phyloP scores from a whole-genome alignment of 2,888 invertebrate genomes.

The Hirtodrosophila histrioides region DNA sequence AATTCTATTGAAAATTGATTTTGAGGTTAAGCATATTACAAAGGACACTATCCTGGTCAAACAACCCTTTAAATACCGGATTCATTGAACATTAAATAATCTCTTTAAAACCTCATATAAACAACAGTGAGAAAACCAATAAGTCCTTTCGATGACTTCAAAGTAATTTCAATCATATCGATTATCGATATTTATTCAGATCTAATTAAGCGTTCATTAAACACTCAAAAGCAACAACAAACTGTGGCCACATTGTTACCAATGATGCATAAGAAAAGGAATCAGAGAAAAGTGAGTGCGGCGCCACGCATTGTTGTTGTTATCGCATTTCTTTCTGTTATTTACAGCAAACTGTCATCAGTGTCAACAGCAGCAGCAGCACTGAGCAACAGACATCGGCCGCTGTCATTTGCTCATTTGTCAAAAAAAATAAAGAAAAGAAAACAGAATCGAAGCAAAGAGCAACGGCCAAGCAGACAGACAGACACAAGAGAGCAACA shows the following conservation, averaged over 20 bases:
- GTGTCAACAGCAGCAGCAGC: slow-evolving; percentile 49
- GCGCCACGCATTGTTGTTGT: slow-evolving; percentile 23
- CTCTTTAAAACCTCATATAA: too few species aligned
- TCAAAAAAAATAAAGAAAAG: slow-evolving; percentile 43
- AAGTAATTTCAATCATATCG: too few species aligned
- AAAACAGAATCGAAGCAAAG: slow-evolving; percentile 23
- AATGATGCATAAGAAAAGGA: slow-evolving; percentile 20
- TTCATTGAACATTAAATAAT: too few species aligned
- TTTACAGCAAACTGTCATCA: slow-evolving; percentile 59
- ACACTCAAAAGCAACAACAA: slow-evolving; percentile 5
- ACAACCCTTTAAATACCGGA: too few species aligned
- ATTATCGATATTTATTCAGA: too few species aligned
- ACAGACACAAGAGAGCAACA: slow-evolving; percentile 15
- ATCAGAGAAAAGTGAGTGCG: slow-evolving; percentile 19
- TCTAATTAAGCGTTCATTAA: neutral
- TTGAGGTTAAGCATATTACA: too few species aligned
- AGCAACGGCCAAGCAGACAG: slow-evolving; percentile 43
- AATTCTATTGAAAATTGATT: too few species aligned
- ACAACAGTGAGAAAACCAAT: too few species aligned
- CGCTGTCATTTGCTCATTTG: slow-evolving; percentile 72
- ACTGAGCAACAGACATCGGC: slow-evolving; percentile 58
- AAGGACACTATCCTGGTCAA: too few species aligned
- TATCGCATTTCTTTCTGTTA: slow-evolving; percentile 31
- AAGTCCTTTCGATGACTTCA: too few species aligned
- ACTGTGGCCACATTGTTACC: slow-evolving; percentile 13